Conservation (phyloP, 2,113 vertebrate species). For the Mirza zaza region DNA sequence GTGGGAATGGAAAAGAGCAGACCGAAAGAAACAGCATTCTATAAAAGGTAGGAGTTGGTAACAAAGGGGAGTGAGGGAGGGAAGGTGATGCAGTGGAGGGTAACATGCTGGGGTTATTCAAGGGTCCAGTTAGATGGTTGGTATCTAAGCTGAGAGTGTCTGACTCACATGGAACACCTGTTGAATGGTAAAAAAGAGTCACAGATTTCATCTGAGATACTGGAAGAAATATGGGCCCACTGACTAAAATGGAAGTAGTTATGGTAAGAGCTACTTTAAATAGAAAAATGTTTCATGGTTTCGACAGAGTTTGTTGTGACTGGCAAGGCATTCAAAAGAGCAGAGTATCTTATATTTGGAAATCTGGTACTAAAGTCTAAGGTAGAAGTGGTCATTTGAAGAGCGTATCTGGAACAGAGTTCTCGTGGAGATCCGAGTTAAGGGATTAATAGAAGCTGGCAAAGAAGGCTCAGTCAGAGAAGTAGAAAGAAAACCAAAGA, state of each 20-base stretch:
- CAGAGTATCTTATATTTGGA: neutral
- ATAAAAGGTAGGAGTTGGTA: neutral
- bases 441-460: neutral
- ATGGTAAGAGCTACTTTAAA: constrained; percentile 21
- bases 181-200: neutral
- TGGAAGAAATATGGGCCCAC: neutral
- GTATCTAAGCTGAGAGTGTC: neutral
- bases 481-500: neutral
- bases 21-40: neutral
- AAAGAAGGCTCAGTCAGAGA: neutral
- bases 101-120: neutral
- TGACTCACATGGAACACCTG: neutral
- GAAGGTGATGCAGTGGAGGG: neutral
- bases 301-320: neutral
- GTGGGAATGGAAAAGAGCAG: neutral
- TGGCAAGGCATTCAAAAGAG: neutral
- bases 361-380: neutral
- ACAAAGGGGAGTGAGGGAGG: neutral
- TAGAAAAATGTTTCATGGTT: neutral
- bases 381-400: neutral
- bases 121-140: neutral
- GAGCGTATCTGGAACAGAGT: neutral
- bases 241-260: neutral
- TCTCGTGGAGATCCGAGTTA: neutral
- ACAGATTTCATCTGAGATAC: neutral